Base-by-base conservation (phyloP, 2,113 vertebrate genomes). In the Hippopotamus amphibius region DNA sequence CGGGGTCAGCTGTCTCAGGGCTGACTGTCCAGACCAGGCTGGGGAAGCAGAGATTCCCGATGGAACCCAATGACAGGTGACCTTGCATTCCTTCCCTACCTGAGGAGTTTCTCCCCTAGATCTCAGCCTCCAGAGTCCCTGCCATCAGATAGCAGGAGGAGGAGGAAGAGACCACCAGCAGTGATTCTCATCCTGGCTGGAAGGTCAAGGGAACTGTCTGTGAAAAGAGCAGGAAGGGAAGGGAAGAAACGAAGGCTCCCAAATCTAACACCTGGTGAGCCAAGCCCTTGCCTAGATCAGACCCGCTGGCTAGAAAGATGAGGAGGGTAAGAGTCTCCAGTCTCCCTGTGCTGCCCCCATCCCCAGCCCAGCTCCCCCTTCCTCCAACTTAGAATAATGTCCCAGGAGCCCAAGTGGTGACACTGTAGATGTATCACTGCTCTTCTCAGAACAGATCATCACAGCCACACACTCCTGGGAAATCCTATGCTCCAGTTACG, bases 1-100 rank as follows among this genome's bases (percentile, higher is more conserved):
- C 0, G 0, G 7, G 12, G 24, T 57, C 53, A 16, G 13, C 21
- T 57, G 13, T 10, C 22, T 59, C n/a, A 41, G 11, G 1, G 24
- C 10, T 81, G 22, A 13, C 21, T 59, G n/a, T 59, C 1, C 77
- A 81, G 53, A 13, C 16, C n/a, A 41, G 77, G 7, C 53, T 41
- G 7, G 13, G n/a, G 33, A 57, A 57, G 33, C 53, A 80, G 30
- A 69, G 21, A 55, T 48, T 76, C 26, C 46, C 7, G 2, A 50
- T 48, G 72, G 26, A 76, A 5, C 66, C 66, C n/a, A 69, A 69
- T 69, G 43, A 11, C 6, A 6, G 26, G 6, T 1, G 43, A 48
- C 15, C 16, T 57, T 43, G 37, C 2, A 26, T 37, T 5, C 30
- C 9, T 68, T 0, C 1, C 3, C 30, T 2, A 2, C 30, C 46